Evolutionary conservation across 2,888 invertebrate species (phyloP), one percentile per base, ranked within the genome.

Genomic region (Xanthia icteritia): DNA sequence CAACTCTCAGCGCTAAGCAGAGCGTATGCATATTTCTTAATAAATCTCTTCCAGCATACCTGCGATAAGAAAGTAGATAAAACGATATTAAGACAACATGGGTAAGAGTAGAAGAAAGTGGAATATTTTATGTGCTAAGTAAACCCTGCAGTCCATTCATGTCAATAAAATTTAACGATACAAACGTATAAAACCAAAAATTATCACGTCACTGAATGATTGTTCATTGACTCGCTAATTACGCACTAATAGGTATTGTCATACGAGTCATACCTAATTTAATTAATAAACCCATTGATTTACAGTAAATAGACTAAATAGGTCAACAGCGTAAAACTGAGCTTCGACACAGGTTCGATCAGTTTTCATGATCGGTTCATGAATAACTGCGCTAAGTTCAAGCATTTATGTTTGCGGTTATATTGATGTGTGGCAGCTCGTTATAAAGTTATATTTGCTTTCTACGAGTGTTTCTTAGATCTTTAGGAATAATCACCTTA

Each of bases 151-250:
- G 6, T 51, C 2, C 8, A 51, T 39, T 23, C 17, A 42, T 1
- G 9, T 58, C n/a, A 54, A 3, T 61, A 31, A 36, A 51, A 5
- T 13, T 5, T 0, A 68, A 64, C 61, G 63, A 79, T 27, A 48
- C 11, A 56, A n/a, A 56, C 4, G 8, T 42, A 8, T 8, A 4
- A 63, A 51, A 66, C 23, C n/a, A 39, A 48, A 67, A 63, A 75
- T 63, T 11, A 42, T 66, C 8, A 23, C 5, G 2, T 56, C 61
- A 67, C 9, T 63, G 20, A 75, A 58, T 56, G 13, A 67, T 76
- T 39, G 65, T 81, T 79, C 76, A 76, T 51, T 67, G 67, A 58
- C 11, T 82, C 17, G 36, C 45, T 31, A 76, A 76, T 82, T 42
- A 76, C 56, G 51, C 6, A 3, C 11, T 27, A 42, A 17, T 5